phyloP scores from a whole-genome alignment of 2,797 vertebrate genomes.

The Spinibarbus caldwelli region DNA sequence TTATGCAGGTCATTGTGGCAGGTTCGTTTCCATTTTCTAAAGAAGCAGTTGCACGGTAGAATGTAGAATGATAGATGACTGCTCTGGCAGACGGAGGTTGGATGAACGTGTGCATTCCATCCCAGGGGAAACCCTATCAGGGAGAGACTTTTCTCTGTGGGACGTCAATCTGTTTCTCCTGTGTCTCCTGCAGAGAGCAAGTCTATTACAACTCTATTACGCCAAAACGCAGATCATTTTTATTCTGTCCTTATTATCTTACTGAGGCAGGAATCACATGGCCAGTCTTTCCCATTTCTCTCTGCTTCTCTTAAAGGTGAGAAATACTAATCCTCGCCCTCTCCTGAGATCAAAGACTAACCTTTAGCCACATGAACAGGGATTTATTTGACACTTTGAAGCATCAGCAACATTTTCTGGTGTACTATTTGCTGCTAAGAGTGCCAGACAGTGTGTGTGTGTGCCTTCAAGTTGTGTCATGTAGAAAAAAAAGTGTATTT shows the following conservation, averaged over 20 bases:
- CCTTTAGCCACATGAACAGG: conserved; percentile 74
- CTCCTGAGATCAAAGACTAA: conserved; percentile 73
- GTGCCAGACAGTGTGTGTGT: background rate
- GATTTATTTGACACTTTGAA: conserved; percentile 77
- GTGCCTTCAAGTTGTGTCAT: background rate
- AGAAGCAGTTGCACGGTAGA: conserved; percentile 48
- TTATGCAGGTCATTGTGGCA: conserved; percentile 41
- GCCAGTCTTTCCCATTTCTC: background rate
- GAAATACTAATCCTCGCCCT: conserved; percentile 69
- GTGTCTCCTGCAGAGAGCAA: conserved; percentile 65
- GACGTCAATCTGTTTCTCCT: conserved; percentile 73
- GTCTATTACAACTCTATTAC: conserved; percentile 79
- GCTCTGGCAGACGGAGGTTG: conserved; percentile 57
- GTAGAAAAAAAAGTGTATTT: background rate
- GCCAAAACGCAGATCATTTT: conserved; percentile 73
- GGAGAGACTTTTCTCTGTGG: conserved; percentile 68
- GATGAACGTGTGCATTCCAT: conserved; percentile 58
- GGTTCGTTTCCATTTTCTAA: conserved; percentile 46
- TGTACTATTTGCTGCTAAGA: conserved; percentile 29
- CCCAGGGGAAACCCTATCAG: conserved; percentile 60
- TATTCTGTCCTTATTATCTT: conserved; percentile 54
- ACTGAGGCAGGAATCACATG: conserved; percentile 23
- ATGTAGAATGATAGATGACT: conserved; percentile 70
- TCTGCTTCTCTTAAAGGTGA: conserved; percentile 38
- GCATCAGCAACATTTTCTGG: conserved; percentile 76